Conservation (phyloP, 1,140 invertebrate genomes). For the Papilio machaon region DNA sequence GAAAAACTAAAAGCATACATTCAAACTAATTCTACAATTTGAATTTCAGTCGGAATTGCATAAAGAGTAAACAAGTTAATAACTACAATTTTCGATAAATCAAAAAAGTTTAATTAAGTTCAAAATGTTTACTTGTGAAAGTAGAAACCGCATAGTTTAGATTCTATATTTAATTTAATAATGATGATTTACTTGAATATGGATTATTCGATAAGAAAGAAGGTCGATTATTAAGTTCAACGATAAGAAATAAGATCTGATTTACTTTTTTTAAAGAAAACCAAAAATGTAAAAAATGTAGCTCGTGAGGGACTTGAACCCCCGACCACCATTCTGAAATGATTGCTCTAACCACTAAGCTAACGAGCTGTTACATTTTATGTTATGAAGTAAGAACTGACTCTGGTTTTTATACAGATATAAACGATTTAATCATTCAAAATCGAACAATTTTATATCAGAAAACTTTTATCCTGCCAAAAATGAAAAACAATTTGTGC, state of each 20-base stretch:
- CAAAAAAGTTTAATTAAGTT: too few species aligned
- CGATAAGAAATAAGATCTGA: neutral
- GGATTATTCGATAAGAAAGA: too few species aligned
- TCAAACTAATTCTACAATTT: too few species aligned
- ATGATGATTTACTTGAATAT: too few species aligned
- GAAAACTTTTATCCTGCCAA: neutral
- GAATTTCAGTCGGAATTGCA: too few species aligned
- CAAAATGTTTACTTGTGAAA: too few species aligned
- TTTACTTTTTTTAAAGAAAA: neutral
- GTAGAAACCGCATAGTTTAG: too few species aligned
- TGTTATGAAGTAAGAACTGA: neutral
- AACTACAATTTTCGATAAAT: too few species aligned
- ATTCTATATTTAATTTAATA: too few species aligned
- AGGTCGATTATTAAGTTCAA: too few species aligned
- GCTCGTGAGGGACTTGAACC: constrained; percentile 5
- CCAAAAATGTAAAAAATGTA: neutral
- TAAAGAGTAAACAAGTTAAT: too few species aligned
- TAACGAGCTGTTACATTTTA: constrained; percentile 1
- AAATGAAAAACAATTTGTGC: neutral
- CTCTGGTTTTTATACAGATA: neutral
- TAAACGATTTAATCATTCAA: neutral
- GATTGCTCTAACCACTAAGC: neutral
- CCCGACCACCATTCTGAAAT: neutral
- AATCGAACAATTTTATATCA: neutral
- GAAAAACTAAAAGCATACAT: too few species aligned